These are phyloP conservation scores for Glomeris maerens DNA, from an alignment of 1,140 invertebrate genomes.

Conservation along the genomic window DNA sequence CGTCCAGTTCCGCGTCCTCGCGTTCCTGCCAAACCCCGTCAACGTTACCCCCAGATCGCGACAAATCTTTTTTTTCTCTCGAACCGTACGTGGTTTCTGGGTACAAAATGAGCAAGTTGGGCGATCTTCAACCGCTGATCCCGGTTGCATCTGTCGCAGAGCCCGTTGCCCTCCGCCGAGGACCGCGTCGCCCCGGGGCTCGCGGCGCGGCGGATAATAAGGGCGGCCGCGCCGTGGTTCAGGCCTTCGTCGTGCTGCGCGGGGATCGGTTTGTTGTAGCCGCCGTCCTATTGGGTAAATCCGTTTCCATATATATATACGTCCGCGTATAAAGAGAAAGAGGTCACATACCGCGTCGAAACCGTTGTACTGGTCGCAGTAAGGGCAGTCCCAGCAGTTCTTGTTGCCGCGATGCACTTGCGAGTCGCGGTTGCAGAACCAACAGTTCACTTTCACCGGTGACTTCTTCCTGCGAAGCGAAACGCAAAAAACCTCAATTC, in stretches of 20 bases:
- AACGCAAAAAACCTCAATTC: no score
- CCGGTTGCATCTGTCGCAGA: conserved; percentile 60
- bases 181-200: neutral
- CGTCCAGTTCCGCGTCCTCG: conserved; percentile 5
- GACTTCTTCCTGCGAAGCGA: no score
- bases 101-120: conserved; percentile 57
- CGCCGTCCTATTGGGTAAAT: conserved; percentile 50
- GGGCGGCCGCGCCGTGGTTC: conserved; percentile 26
- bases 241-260: conserved; percentile 37
- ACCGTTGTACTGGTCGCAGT: conserved; percentile 78
- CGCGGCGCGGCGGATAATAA: conserved; percentile 3
- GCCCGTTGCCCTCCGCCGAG: conserved; percentile 38
- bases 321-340: conserved; percentile 1
- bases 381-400: conserved; percentile 61
- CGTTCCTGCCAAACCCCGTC: no score
- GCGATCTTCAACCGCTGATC: conserved; percentile 62
- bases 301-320: neutral
- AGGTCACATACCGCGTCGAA: conserved; percentile 48
- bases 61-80: no score
- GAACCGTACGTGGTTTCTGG: conserved; percentile 25
- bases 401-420: conserved; percentile 47
- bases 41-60: no score
- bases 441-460: conserved; percentile 57
- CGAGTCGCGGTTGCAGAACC: conserved; percentile 66
- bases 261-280: conserved; percentile 61